phyloP scores from a whole-genome alignment of 2,113 vertebrate species.

The Pseudorasbora parva region DNA sequence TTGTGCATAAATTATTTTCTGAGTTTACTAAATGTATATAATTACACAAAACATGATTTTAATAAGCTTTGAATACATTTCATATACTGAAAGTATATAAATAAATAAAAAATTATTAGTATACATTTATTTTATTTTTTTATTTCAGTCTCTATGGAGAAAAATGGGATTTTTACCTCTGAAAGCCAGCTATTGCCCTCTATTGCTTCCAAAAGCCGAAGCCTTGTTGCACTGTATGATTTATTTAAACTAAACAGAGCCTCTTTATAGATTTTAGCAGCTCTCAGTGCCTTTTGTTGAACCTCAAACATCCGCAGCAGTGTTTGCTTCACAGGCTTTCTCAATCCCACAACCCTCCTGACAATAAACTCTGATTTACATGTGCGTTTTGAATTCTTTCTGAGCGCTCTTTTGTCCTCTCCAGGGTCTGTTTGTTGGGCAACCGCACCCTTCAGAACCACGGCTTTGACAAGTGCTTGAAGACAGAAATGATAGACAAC shows the following conservation, averaged over 20 bases:
- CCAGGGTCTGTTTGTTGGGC: constrained; percentile 90
- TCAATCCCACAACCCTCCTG: constrained; percentile 26
- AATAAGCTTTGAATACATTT: too few relatives aligned
- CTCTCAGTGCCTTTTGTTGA: not conserved
- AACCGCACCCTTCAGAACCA: constrained; percentile 87
- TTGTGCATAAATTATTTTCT: too few relatives aligned
- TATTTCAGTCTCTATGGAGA: not conserved
- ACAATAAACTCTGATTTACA: constrained; percentile 14
- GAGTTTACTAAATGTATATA: too few relatives aligned
- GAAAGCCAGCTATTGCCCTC: not conserved
- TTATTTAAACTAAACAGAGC: not conserved
- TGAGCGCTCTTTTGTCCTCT: not conserved
- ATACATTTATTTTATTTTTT: not conserved
- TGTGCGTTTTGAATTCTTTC: not conserved
- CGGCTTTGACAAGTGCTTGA: constrained; percentile 82
- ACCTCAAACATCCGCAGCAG: not conserved
- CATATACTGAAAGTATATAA: too few relatives aligned
- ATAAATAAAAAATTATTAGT: too few relatives aligned
- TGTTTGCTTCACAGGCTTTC: constrained; percentile 18
- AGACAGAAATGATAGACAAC: constrained; percentile 74
- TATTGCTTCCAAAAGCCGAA: not conserved
- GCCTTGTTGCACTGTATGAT: too few relatives aligned
- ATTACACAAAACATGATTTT: too few relatives aligned
- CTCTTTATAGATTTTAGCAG: not conserved
- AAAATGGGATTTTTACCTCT: too few relatives aligned